These are phyloP conservation scores for Bovichtus variegatus DNA, from an alignment of 2,797 vertebrate species.

Conservation along the genomic window DNA sequence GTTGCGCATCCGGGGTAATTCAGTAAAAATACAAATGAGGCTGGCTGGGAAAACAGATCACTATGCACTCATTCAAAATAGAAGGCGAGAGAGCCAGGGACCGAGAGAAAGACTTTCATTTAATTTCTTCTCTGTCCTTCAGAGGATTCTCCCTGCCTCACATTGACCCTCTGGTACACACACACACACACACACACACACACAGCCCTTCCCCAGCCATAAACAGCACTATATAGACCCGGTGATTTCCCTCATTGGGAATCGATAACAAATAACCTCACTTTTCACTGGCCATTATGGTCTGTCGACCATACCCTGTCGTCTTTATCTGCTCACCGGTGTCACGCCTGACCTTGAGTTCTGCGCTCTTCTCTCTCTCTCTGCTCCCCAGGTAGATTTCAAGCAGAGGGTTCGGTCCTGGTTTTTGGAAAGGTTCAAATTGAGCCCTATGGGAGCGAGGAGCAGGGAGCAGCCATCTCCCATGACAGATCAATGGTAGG, in stretches of 20 bases:
- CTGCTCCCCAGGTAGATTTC: slow-evolving; percentile 74
- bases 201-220: slow-evolving; percentile 57
- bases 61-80: slow-evolving; percentile 80
- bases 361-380: slow-evolving; percentile 47
- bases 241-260: slow-evolving; percentile 86
- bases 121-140: slow-evolving; percentile 68
- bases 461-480: slow-evolving; percentile 84
- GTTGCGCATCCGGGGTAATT: slow-evolving; percentile 87
- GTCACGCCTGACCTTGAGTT: slow-evolving; percentile 83
- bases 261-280: slow-evolving; percentile 89
- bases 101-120: slow-evolving; percentile 50
- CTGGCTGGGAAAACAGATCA: slow-evolving; percentile 80
- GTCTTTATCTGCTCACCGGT: slow-evolving; percentile 78
- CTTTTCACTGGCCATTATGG: slow-evolving; percentile 86
- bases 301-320: slow-evolving; percentile 67
- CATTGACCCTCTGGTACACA: slow-evolving; percentile 34
- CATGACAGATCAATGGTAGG: slow-evolving; percentile 89
- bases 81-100: slow-evolving; percentile 32
- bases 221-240: slow-evolving; percentile 81
- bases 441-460: slow-evolving; percentile 82
- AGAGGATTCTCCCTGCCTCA: slow-evolving; percentile 51
- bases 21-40: slow-evolving; percentile 89
- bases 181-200: neutral
- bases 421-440: slow-evolving; percentile 83
- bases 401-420: slow-evolving; percentile 68